Conservation (phyloP, 2,888 invertebrate genomes). For the Rhagium mordax region DNA sequence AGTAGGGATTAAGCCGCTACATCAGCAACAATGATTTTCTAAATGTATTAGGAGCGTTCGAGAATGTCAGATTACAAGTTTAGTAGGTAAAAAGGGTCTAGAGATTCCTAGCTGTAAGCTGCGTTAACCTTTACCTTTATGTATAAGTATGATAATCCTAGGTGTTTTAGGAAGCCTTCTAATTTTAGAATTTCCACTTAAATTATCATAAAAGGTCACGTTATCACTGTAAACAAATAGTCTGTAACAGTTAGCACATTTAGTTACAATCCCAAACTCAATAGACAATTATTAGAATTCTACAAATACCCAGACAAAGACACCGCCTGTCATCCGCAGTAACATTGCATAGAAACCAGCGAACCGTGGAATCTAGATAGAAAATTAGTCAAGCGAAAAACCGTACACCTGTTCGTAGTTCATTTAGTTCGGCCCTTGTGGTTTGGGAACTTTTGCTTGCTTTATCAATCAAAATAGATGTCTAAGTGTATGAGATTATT, state of each 20-base stretch:
- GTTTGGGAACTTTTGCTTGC: not conserved
- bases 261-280: not conserved
- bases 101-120: too few relatives aligned
- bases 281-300: not conserved
- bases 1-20: too few relatives aligned
- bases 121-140: too few relatives aligned
- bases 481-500: not conserved
- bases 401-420: not conserved
- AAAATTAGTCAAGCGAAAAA: not conserved
- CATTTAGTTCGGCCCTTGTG: not conserved
- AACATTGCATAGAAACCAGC: not conserved
- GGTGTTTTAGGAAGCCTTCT: too few relatives aligned
- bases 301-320: not conserved
- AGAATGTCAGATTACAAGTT: too few relatives aligned
- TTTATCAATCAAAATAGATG: not conserved
- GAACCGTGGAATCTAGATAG: not conserved
- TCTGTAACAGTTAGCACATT: not conserved
- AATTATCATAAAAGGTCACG: not conserved
- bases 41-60: too few relatives aligned
- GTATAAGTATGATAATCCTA: too few relatives aligned
- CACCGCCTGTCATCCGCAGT: not conserved
- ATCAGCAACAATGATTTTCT: too few relatives aligned
- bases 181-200: too few relatives aligned
- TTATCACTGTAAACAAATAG: not conserved
- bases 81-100: too few relatives aligned